Evolutionary conservation across 2,113 vertebrate genomes (phyloP).

Genomic region (Parus major): DNA sequence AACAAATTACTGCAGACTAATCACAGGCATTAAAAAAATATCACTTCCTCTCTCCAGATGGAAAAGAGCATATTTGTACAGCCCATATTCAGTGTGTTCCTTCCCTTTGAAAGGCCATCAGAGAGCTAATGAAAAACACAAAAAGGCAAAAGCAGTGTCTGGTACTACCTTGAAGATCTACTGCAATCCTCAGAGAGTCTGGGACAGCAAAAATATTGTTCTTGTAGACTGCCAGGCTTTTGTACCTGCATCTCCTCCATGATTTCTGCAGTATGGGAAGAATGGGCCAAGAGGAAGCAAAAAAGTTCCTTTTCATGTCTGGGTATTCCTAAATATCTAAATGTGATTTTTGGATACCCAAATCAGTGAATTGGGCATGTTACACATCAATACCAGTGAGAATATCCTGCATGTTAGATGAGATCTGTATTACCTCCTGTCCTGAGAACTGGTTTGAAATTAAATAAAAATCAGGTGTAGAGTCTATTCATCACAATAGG

Average conservation of each 20-base stretch:
- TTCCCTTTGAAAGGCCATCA: not conserved
- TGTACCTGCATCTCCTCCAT: not conserved
- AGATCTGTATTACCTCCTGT: not conserved
- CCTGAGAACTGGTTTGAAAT: not conserved
- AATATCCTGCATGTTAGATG: not conserved
- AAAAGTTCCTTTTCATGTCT: not conserved
- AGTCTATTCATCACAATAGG: not conserved
- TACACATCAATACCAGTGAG: not conserved
- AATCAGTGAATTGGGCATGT: not conserved
- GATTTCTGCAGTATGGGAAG: not conserved
- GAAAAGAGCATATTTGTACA: not conserved
- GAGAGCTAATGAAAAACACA: not conserved
- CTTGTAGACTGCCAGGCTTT: not conserved
- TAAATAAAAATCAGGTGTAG: not conserved
- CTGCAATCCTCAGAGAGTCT: not conserved
- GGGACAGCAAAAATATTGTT: not conserved
- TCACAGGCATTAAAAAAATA: constrained; percentile 13
- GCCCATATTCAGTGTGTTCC: not conserved
- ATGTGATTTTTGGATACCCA: not conserved
- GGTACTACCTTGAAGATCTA: not conserved
- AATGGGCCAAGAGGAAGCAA: not conserved
- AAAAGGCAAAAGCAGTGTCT: not conserved
- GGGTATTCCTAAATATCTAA: not conserved
- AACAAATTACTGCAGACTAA: constrained; percentile 25
- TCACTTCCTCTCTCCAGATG: constrained; percentile 24